Percentiles rank a stretch among this genome's conserved stretches.
These are phyloP conservation scores for Lepidocyrtinus sp. DNA, from an alignment of 2,888 invertebrate genomes.

Conservation along the genomic window DNA sequence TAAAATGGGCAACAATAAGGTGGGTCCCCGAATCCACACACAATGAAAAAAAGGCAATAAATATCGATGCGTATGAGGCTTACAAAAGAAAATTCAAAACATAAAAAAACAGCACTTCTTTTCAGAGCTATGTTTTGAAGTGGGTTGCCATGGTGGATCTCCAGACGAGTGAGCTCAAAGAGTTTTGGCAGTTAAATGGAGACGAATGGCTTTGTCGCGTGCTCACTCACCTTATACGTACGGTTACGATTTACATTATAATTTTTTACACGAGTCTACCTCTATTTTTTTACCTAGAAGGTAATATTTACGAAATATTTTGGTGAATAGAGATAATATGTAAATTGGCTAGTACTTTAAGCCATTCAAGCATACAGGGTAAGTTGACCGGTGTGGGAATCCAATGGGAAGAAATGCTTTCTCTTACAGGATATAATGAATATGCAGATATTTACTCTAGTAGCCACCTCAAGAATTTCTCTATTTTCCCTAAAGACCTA, in stretches of 20 bases:
- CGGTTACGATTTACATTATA: background rate
- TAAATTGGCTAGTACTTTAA: slow-evolving; percentile 37
- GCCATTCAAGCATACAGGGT: background rate
- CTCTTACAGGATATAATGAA: background rate
- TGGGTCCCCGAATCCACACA: background rate
- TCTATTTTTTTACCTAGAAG: background rate
- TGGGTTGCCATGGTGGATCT: slow-evolving; percentile 70
- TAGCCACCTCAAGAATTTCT: background rate
- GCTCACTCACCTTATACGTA: slow-evolving; percentile 39
- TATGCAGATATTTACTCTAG: background rate
- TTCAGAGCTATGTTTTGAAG: slow-evolving; percentile 66
- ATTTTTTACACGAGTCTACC: background rate
- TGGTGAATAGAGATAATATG: slow-evolving; percentile 47
- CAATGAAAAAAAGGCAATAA: background rate
- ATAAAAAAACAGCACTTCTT: slow-evolving; percentile 19
- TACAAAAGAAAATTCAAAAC: background rate
- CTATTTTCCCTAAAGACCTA: too few species aligned
- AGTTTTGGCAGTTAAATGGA: slow-evolving; percentile 70
- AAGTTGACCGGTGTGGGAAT: background rate
- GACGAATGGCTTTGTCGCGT: slow-evolving; percentile 71
- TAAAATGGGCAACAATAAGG: slow-evolving; percentile 3
- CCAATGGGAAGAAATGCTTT: background rate
- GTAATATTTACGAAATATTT: slow-evolving; percentile 44
- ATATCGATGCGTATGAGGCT: background rate
- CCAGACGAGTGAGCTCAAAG: slow-evolving; percentile 67